Conservation (phyloP, 2,888 invertebrate genomes). For the Eulithis testata region DNA sequence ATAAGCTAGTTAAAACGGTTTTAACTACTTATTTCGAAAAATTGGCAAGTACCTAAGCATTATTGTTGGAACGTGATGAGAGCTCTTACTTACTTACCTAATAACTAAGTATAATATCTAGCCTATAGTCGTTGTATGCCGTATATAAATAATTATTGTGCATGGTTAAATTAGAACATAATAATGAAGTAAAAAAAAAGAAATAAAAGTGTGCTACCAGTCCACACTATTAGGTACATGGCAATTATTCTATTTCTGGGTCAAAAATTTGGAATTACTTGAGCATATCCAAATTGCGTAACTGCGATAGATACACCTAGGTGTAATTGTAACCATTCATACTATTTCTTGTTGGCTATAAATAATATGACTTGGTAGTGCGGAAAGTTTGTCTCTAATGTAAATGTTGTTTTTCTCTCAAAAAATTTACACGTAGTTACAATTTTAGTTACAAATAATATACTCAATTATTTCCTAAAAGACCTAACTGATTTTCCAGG, state of each 20-base stretch:
- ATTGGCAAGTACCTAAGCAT: too few relatives aligned
- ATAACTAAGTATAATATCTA: too few relatives aligned
- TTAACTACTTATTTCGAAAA: too few relatives aligned
- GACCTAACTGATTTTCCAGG: constrained; percentile 67
- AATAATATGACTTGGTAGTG: not conserved
- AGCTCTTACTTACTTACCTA: too few relatives aligned
- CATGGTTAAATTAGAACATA: not conserved
- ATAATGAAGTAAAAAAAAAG: not conserved
- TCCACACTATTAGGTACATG: constrained; percentile 2
- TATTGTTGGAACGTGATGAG: too few relatives aligned
- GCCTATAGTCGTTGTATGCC: too few relatives aligned
- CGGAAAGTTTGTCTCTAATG: not conserved
- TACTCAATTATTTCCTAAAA: too few relatives aligned
- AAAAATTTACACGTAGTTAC: too few relatives aligned
- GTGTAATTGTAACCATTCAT: not conserved
- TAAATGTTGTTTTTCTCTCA: too few relatives aligned
- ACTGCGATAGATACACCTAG: not conserved
- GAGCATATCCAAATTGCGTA: constrained; percentile 6
- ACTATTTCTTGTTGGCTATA: not conserved
- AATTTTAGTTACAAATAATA: too few relatives aligned
- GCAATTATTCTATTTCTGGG: constrained; percentile 10
- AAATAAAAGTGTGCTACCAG: constrained; percentile 2
- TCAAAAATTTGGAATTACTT: constrained; percentile 3
- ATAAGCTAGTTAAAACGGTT: not conserved
- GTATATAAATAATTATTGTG: not conserved